Conservation (phyloP, 1,140 invertebrate genomes). For the Leucophenga varia region DNA sequence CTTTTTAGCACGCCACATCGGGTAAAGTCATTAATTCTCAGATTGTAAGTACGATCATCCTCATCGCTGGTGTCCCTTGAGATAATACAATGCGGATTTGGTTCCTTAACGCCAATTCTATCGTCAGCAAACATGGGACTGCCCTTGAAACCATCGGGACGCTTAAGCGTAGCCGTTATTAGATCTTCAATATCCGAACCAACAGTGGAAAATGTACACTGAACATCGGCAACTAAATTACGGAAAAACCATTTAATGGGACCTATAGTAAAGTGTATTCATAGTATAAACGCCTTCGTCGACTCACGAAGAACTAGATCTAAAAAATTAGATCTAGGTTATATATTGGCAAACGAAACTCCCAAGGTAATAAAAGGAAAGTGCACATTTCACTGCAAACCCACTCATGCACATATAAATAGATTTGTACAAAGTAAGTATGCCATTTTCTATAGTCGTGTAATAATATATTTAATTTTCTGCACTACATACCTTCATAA, state of each 20-base stretch:
- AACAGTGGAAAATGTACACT: constrained; percentile 70
- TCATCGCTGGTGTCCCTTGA: constrained; percentile 69
- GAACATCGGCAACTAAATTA: constrained; percentile 73
- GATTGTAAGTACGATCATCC: constrained; percentile 69
- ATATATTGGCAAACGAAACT: no score
- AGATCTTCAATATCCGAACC: constrained; percentile 66
- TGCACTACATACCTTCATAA: constrained; percentile 28
- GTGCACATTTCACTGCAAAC: no score
- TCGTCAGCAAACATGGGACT: constrained; percentile 82
- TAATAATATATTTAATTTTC: no score
- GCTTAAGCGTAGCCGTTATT: constrained; percentile 73
- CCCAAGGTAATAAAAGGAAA: no score
- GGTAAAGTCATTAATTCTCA: constrained; percentile 77
- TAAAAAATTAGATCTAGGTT: no score
- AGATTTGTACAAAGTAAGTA: no score
- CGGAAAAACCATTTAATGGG: background rate
- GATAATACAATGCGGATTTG: constrained; percentile 74
- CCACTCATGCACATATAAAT: no score
- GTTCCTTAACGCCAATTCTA: constrained; percentile 69
- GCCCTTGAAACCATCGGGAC: constrained; percentile 79
- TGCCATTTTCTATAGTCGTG: no score
- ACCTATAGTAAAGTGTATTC: background rate
- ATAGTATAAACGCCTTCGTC: no score
- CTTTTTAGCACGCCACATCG: constrained; percentile 79
- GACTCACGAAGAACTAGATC: no score